These are phyloP conservation scores for Euplagia quadripunctaria DNA, from an alignment of 2,888 invertebrate genomes.

Conservation along the genomic window DNA sequence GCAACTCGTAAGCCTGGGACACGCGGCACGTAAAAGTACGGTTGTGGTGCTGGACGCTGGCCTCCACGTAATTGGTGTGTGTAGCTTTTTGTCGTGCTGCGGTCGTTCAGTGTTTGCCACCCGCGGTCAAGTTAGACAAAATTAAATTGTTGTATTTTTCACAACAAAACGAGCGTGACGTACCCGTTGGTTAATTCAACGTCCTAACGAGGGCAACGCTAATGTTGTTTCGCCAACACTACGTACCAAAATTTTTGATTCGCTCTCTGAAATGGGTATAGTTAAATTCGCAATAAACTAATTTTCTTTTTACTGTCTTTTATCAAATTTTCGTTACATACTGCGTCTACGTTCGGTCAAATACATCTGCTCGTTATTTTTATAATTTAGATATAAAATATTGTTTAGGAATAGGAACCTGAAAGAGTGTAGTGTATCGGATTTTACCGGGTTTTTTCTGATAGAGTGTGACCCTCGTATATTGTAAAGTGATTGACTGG, in stretches of 20 bases:
- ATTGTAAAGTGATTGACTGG: too few species aligned
- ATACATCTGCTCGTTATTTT: constrained; percentile 29
- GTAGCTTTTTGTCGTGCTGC: constrained; percentile 78
- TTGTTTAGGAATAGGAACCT: constrained; percentile 15
- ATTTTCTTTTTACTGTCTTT: constrained; percentile 31
- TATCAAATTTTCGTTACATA: not conserved
- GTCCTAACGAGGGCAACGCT: constrained; percentile 70
- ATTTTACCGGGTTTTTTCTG: not conserved
- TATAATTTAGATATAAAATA: constrained; percentile 21
- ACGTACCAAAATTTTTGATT: constrained; percentile 41
- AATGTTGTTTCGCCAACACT: constrained; percentile 69
- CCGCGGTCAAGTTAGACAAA: constrained; percentile 81
- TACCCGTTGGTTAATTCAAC: constrained; percentile 49
- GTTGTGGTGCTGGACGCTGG: constrained; percentile 55
- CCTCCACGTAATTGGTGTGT: constrained; percentile 80
- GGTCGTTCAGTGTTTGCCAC: constrained; percentile 76
- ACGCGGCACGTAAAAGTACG: constrained; percentile 66
- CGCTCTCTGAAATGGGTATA: constrained; percentile 23
- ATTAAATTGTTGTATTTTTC: constrained; percentile 86
- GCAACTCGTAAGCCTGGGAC: constrained; percentile 68
- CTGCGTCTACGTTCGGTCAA: constrained; percentile 32
- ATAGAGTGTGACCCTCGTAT: too few species aligned
- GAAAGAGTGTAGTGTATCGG: not conserved
- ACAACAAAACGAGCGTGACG: constrained; percentile 75
- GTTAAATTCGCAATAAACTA: constrained; percentile 32